These are phyloP conservation scores for Raphicerus campestris DNA, from an alignment of 2,113 vertebrate species.

Conservation along the genomic window DNA sequence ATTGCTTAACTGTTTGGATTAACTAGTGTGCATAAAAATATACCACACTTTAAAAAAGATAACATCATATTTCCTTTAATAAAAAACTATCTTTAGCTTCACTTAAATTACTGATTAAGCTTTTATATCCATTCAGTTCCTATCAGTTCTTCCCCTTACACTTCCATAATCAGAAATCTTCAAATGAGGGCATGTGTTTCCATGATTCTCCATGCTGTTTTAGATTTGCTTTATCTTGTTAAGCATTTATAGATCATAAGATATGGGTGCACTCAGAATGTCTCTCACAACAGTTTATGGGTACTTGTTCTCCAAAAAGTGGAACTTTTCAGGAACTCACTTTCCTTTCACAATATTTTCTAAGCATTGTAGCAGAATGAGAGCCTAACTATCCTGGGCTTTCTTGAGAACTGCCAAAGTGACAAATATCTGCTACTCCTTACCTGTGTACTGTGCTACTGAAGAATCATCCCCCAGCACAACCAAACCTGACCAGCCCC, in stretches of 20 bases:
- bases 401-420: not conserved
- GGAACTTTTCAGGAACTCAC: not conserved
- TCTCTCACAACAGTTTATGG: not conserved
- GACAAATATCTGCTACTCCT: not conserved
- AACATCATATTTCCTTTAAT: not conserved
- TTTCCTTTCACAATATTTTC: not conserved
- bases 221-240: not conserved
- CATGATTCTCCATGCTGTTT: not conserved
- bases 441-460: not conserved
- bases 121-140: constrained; percentile 32
- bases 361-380: not conserved
- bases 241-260: constrained; percentile 36
- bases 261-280: not conserved
- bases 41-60: not conserved
- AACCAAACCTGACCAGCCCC: not conserved
- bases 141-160: not conserved
- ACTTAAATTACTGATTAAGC: constrained; percentile 42
- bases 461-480: not conserved
- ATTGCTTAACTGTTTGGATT: not conserved
- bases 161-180: not conserved
- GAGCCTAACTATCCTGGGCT: not conserved
- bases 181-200: not conserved
- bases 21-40: not conserved
- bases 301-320: not conserved
- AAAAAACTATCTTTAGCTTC: not conserved